Base-by-base conservation (phyloP, 2,113 vertebrate genomes). In the Crypturellus undulatus region DNA sequence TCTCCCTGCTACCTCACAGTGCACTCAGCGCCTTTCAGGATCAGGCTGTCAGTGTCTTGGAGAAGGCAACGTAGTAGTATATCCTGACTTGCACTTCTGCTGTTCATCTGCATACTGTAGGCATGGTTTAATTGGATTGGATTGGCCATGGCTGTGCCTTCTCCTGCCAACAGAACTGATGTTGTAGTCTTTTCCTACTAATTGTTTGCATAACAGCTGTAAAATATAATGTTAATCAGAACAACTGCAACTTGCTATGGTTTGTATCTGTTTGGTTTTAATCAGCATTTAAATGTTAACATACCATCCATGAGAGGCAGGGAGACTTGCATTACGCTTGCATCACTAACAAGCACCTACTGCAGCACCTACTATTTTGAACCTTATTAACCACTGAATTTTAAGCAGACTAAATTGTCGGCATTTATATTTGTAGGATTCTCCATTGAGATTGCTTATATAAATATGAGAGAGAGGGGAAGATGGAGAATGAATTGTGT, bases 311-410 rank as follows among this genome's bases (percentile, higher is more conserved):
- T 51, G 85, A 84, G 49, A 62, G 58, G 43, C 78, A 84, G 24
- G 62, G 36, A 81, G 65, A 89, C 79, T 83, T 65, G 38, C 47
- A 32, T 65, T 72, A 84, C 62, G 92, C 26, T 62, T 69, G 69
- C 52, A 42, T 72, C 85, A 56, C 92, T 96, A 94, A 93, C 79
- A 93, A 89, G 88, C 83, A 92, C 70, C 79, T 69, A 90, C 56
- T 76, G 60, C 69, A 78, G 47, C 13, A 65, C 49, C 49, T 47
- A 68, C 25, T 68, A 22, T 80, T 95, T 88, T 86, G 82, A 90
- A 93, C 76, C 52, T 90, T 96, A 84, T 93, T 93, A 94, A 90
- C 79, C 75, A 83, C 79, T 56, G 94, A 96, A 95, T 95, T 94
- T 91, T 93, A 93, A 94, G 42, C 19, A 91, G 84, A 87, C 5